Percentiles rank a stretch among this genome's conserved stretches.
These are phyloP conservation scores for Pomatostomus ruficeps DNA, from an alignment of 2,113 vertebrate species.

Conservation along the genomic window DNA sequence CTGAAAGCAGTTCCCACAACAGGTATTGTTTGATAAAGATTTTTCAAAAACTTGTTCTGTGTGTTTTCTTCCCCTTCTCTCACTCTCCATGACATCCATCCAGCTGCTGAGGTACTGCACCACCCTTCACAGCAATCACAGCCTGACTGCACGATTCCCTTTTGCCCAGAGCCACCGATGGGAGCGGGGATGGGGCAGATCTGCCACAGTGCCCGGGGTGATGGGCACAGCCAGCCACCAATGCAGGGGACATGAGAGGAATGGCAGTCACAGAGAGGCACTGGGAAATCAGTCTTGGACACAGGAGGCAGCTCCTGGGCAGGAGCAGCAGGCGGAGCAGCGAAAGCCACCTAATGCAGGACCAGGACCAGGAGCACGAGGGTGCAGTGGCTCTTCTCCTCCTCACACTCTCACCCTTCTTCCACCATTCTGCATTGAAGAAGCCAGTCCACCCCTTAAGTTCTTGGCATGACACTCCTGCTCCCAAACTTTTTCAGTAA, in stretches of 20 bases:
- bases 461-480: neutral
- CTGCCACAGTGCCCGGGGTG: neutral
- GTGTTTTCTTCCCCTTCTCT: neutral
- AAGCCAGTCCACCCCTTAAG: neutral
- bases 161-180: accelerated
- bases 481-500: neutral
- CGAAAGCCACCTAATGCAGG: neutral
- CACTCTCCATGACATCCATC: neutral
- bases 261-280: neutral
- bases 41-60: neutral
- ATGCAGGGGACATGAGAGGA: neutral
- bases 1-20: neutral
- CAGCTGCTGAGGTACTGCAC: neutral
- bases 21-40: neutral
- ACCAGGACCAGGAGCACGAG: neutral
- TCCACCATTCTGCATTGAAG: neutral
- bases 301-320: neutral
- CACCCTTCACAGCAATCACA: neutral
- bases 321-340: neutral
- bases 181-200: no score
- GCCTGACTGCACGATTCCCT: neutral
- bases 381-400: neutral
- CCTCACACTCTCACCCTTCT: neutral
- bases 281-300: accelerated
- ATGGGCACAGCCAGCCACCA: neutral